A percentile compares a stretch with the other conserved stretches of the same genome.
Conservation (phyloP, 2,797 vertebrate species). For the Sandelia bainsii region DNA sequence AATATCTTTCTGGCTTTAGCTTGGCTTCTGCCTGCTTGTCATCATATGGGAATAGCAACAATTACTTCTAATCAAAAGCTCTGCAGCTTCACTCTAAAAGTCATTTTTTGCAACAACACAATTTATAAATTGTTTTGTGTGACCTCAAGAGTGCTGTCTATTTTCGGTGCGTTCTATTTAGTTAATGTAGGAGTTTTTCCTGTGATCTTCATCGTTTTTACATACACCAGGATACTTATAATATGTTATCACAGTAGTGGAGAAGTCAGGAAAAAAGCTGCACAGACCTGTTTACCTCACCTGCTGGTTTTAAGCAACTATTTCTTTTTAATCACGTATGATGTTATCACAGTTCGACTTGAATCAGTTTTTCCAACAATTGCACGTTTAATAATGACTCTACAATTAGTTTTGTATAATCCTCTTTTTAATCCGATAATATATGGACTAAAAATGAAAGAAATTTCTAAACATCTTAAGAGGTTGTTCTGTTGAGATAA, state of each 20-base stretch:
- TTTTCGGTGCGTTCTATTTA: neutral
- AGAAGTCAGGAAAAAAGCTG: neutral
- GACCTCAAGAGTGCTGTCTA: neutral
- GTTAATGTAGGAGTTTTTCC: neutral
- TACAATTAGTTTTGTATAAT: constrained; percentile 15
- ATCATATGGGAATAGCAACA: neutral
- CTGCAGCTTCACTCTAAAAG: neutral
- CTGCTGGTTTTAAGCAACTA: constrained; percentile 18
- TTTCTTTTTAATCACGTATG: neutral
- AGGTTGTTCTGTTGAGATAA: neutral
- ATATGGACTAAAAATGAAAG: neutral
- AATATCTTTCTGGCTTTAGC: constrained; percentile 4
- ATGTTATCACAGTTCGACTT: neutral
- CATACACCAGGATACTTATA: neutral
- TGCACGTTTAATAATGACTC: neutral
- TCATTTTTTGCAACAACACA: constrained; percentile 13
- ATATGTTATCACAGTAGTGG: neutral
- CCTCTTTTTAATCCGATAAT: too few species aligned
- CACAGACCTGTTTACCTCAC: constrained; percentile 13
- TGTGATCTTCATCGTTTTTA: neutral
- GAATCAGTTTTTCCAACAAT: neutral
- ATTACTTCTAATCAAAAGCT: neutral
- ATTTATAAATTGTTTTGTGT: neutral
- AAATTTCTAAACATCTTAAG: neutral
- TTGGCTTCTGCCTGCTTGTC: constrained; percentile 37